Evolutionary conservation across 2,888 invertebrate genomes (phyloP), one percentile per base, ranked within the genome.

Genomic region (Hemicrepidius hirtus): DNA sequence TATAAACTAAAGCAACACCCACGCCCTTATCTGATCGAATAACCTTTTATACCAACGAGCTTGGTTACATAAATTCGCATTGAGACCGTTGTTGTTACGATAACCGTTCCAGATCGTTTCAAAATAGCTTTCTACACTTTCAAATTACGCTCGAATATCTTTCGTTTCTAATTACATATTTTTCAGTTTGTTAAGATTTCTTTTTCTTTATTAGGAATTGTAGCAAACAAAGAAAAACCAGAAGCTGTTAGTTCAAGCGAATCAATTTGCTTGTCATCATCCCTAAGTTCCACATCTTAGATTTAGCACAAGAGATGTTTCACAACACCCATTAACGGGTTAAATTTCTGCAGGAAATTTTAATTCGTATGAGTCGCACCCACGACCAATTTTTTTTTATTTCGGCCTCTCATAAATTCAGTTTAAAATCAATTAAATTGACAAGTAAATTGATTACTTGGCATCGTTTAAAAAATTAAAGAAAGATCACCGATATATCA

Each of bases 111-210:
- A 63, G 65, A 69, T 62, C 68, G 65, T 32, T 65, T 60, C 60
- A 35, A 65, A 28, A 65, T 69, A 62, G 60, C 73, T 69, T 69
- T 68, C 73, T 71, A 71, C 41, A 62, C 71, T 71, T 71, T 71
- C 71, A 59, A 50, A 59, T 60, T 55, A 44, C 50, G 62, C 67
- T 65, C 28, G 46, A 59, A 35, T 41, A 20, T 55, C 57, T 66
- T 64, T 49, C 44, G 46, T 64, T 70, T 70, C 70, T 70, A 70
- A 70, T 68, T 68, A 40, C 53, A 68, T 41, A 68, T 68, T 68
- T 62, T 62, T 35, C 12, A 50, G 9, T 24, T 21, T 9, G 32
- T 9, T 32, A 1, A 44, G 44, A 16, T 44, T 44, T 44, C 44
- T 44, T 44, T 44, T 44, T n/a, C n/a, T n/a, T 44, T 44, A 9